phyloP scores from a whole-genome alignment of 2,888 invertebrate species.

The Epirrhoe tristata region DNA sequence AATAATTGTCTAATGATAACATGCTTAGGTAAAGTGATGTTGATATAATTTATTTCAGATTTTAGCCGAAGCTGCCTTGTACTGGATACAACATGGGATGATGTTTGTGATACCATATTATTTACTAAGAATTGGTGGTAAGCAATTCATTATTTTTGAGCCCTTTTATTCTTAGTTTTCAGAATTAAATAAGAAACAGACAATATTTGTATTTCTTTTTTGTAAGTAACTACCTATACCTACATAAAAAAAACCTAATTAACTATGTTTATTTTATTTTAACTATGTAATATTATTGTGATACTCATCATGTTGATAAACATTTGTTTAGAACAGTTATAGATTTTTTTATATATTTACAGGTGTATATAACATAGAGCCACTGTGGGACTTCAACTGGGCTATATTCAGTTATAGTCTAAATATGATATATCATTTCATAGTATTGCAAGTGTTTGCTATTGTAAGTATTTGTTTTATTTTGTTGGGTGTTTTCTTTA shows the following conservation, averaged over 20 bases:
- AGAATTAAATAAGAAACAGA: neutral
- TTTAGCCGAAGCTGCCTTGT: constrained; percentile 95
- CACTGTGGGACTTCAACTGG: constrained; percentile 92
- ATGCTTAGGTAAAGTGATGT: neutral
- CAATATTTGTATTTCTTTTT: neutral
- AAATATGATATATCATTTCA: constrained; percentile 93
- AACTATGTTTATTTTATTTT: no score
- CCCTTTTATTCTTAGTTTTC: neutral
- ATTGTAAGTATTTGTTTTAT: constrained; percentile 78
- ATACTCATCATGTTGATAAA: neutral
- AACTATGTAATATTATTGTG: no score
- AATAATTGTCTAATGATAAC: neutral
- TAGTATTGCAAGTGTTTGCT: constrained; percentile 89
- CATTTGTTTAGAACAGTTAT: neutral
- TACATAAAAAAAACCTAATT: neutral
- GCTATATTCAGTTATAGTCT: constrained; percentile 91
- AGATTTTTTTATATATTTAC: constrained; percentile 55
- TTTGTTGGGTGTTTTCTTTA: neutral
- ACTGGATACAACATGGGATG: constrained; percentile 98
- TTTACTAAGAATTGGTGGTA: constrained; percentile 94
- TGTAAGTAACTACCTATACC: neutral
- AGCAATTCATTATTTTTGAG: constrained; percentile 48
- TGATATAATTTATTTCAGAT: constrained; percentile 83
- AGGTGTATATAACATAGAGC: constrained; percentile 94
- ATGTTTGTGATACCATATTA: constrained; percentile 98